phyloP scores from a whole-genome alignment of 2,797 vertebrate genomes.

The Hydrocynus forskahlii region DNA sequence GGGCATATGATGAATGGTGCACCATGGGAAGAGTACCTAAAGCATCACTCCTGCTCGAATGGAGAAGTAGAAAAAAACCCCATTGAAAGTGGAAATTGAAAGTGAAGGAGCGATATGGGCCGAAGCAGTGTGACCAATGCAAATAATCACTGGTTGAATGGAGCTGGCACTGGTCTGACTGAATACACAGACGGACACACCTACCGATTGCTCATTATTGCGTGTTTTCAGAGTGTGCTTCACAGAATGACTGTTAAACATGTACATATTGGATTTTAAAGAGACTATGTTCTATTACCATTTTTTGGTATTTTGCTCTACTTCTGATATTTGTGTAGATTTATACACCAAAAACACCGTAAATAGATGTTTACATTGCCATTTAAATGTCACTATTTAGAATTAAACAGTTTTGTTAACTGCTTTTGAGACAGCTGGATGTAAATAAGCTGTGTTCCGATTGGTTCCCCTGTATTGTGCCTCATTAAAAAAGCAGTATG shows the following conservation, averaged over 20 bases:
- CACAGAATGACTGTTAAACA: background rate
- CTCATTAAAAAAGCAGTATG: background rate
- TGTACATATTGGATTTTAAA: background rate
- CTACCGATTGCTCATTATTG: constrained; percentile 5
- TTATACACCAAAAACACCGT: background rate
- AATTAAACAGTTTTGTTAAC: background rate
- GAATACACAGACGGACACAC: background rate
- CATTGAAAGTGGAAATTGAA: constrained; percentile 28
- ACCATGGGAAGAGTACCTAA: constrained; percentile 54
- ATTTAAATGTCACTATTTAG: background rate
- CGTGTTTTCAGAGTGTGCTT: background rate
- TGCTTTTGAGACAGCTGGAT: background rate
- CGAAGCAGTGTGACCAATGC: constrained; percentile 26
- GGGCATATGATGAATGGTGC: constrained; percentile 53
- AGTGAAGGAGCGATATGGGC: constrained; percentile 28
- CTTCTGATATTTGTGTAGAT: background rate
- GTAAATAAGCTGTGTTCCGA: background rate
- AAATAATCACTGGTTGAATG: constrained; percentile 32
- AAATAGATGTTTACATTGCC: background rate
- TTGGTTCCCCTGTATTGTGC: background rate
- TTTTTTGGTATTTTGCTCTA: background rate
- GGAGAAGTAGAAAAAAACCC: constrained; percentile 30
- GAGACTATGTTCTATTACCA: background rate
- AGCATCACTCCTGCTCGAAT: constrained; percentile 34
- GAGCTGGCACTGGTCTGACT: background rate